A percentile compares a stretch with the other conserved stretches of the same genome.
Evolutionary conservation across 2,888 invertebrate species (phyloP).

Genomic region (Plagodis dolabraria): DNA sequence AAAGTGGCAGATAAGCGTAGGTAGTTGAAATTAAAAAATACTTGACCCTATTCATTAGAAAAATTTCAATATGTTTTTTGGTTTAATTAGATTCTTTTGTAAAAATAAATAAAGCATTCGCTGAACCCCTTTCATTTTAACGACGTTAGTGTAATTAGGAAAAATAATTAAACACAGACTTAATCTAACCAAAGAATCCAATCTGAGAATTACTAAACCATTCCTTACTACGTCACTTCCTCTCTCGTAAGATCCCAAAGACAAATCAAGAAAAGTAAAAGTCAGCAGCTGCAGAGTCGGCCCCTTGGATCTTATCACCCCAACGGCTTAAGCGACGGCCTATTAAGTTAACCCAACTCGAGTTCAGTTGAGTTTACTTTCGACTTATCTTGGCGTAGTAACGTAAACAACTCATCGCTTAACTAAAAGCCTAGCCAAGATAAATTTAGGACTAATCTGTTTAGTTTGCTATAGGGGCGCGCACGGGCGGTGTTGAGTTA

Average conservation of each 20-base stretch:
- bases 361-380: slow-evolving; percentile 35
- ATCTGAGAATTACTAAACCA: too few relatives aligned
- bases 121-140: too few relatives aligned
- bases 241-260: neutral
- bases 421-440: slow-evolving; percentile 44
- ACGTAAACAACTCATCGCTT: slow-evolving; percentile 40
- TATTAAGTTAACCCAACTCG: slow-evolving; percentile 27
- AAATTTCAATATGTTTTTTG: too few relatives aligned
- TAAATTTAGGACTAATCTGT: slow-evolving; percentile 42
- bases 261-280: slow-evolving; percentile 2
- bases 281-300: slow-evolving; percentile 17
- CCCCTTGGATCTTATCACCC: slow-evolving; percentile 17
- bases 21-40: too few relatives aligned
- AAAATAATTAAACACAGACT: too few relatives aligned
- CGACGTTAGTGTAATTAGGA: too few relatives aligned
- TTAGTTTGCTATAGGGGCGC: slow-evolving; percentile 24
- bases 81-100: too few relatives aligned
- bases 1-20: too few relatives aligned
- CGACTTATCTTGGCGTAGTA: slow-evolving; percentile 34
- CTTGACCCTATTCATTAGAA: too few relatives aligned
- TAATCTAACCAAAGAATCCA: too few relatives aligned
- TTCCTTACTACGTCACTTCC: neutral
- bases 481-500: slow-evolving; percentile 35
- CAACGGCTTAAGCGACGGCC: slow-evolving; percentile 19
- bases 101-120: too few relatives aligned